phyloP scores from a whole-genome alignment of 1,140 invertebrate species.

The Zaprionus ornatus region DNA sequence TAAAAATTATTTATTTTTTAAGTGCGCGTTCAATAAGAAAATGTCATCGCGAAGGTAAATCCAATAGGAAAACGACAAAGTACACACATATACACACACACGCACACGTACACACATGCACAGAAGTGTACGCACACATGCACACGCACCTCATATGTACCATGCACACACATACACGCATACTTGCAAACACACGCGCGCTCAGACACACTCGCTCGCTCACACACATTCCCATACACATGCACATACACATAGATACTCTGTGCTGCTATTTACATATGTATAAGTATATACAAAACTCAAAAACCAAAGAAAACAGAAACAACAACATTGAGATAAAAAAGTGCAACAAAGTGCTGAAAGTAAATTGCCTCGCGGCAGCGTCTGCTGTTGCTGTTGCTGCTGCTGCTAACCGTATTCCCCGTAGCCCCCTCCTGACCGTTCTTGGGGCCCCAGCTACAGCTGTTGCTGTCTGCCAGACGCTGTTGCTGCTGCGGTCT shows the following conservation, averaged over 20 bases:
- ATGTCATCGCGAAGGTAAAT: slow-evolving; percentile 81
- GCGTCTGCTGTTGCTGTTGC: slow-evolving; percentile 10
- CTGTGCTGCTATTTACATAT: slow-evolving; percentile 74
- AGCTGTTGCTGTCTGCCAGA: slow-evolving; percentile 14
- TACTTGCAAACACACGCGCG: slow-evolving; percentile 3
- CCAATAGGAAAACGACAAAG: slow-evolving; percentile 73
- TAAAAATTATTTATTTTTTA: slow-evolving; percentile 78
- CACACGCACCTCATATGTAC: slow-evolving; percentile 32
- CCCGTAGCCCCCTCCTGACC: no score
- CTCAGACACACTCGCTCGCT: slow-evolving; percentile 1
- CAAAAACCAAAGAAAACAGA: slow-evolving; percentile 34
- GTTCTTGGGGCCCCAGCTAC: slow-evolving; percentile 10
- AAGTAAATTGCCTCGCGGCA: slow-evolving; percentile 40
- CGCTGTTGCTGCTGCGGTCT: neutral
- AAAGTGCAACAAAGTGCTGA: slow-evolving; percentile 71
- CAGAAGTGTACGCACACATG: slow-evolving; percentile 5
- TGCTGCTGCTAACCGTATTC: neutral
- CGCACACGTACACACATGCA: slow-evolving; percentile 8
- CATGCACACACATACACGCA: slow-evolving; percentile 14
- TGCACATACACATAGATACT: slow-evolving; percentile 50
- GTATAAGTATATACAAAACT: slow-evolving; percentile 74
- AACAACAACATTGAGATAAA: slow-evolving; percentile 67
- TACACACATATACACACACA: slow-evolving; percentile 49
- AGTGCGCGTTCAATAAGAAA: slow-evolving; percentile 79
- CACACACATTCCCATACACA: slow-evolving; percentile 19